Evolutionary conservation across 64 coral and sea anemone species (phyloP), one percentile per base, ranked within the genome.

Genomic region (Porites australiensis): DNA sequence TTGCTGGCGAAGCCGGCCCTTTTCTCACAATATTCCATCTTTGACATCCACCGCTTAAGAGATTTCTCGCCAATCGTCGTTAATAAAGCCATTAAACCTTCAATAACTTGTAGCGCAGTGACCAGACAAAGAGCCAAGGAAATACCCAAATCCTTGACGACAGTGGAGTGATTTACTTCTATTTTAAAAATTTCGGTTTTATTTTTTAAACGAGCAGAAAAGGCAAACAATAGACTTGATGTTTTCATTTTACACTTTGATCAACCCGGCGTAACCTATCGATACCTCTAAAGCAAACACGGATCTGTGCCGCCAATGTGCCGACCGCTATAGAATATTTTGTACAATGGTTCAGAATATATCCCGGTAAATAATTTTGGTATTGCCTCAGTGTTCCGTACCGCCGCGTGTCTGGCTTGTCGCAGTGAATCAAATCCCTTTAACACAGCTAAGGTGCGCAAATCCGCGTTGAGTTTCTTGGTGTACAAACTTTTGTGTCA

Each of bases 181-280:
- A 19, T 50, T 76, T 46, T 76, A 45, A 44, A 64, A 12, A 2
- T 50, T 69, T 61, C 81, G 22, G 63, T 68, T 63, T 50, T 13
- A 43, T 14, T 66, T 84, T 67, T 51, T 8, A 8, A 16, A 13
- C 7, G 19, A 84, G 66, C 65, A 68, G 45, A 19, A 84, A 84
- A 52, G 15, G 19, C 81, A 84, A 84, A 84, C 81, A 84, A 84
- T 50, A 84, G 62, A 84, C 62, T 84, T 84, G 61, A 52, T 84
- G 62, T 69, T 84, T 84, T 84, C 63, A 69, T 84, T 84, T 67
- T 70, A 51, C 81, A 84, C 81, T 84, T 84, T 84, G 81, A 84
- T 84, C 81, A 84, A 23, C 81, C 81, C 81, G 81, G 81, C 81
- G 45, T 84, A 84, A 84, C 81, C 63, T 84, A 84, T 84, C 81